These are phyloP conservation scores for Parnassius mnemosyne DNA, from an alignment of 2,888 invertebrate genomes.

Conservation along the genomic window DNA sequence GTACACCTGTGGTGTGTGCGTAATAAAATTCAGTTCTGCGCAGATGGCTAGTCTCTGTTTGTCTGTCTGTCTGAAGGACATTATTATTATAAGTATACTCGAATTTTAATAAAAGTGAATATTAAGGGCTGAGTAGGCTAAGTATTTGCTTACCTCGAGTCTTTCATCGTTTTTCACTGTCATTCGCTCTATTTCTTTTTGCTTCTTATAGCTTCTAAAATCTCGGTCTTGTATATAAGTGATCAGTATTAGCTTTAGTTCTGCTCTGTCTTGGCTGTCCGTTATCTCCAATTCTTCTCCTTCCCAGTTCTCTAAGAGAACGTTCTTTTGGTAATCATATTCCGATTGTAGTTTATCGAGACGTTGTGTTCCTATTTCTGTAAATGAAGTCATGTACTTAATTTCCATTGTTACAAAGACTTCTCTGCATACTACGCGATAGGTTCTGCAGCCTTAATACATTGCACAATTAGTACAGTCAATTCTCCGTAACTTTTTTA, in stretches of 20 bases:
- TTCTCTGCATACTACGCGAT: no score
- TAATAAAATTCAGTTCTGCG: no score
- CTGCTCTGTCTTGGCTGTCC: slow-evolving; percentile 73
- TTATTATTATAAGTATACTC: no score
- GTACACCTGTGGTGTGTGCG: no score
- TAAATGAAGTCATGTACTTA: background rate
- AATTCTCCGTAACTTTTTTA: no score
- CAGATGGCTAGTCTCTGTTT: no score
- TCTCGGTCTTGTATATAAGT: slow-evolving; percentile 79
- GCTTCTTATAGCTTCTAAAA: slow-evolving; percentile 50
- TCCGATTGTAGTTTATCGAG: slow-evolving; percentile 77
- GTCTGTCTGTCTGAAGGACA: no score
- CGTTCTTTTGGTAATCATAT: slow-evolving; percentile 79
- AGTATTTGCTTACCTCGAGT: slow-evolving; percentile 54
- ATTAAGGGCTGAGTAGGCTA: no score
- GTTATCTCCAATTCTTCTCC: slow-evolving; percentile 77
- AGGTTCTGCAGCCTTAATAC: no score
- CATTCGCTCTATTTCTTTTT: slow-evolving; percentile 52
- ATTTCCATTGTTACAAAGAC: no score
- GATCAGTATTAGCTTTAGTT: slow-evolving; percentile 80
- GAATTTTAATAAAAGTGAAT: no score
- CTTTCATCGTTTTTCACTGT: slow-evolving; percentile 65
- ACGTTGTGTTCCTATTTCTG: slow-evolving; percentile 80
- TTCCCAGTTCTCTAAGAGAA: slow-evolving; percentile 75
- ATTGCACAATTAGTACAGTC: no score